Evolutionary conservation across 2,888 invertebrate species (phyloP).

Genomic region (Eugnorisma glareosa): DNA sequence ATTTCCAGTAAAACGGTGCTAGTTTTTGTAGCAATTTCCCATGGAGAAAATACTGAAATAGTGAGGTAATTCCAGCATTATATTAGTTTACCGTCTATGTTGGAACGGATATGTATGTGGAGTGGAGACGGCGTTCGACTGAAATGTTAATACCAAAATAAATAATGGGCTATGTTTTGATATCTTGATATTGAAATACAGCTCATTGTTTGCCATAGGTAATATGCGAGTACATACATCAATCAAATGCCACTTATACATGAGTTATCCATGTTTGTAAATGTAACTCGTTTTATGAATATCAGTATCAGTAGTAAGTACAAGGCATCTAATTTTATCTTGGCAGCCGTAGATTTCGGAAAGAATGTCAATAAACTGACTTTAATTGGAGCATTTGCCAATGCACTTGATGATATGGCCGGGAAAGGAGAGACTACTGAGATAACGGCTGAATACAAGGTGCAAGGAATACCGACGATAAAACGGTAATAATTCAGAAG

Average conservation of each 20-base stretch:
- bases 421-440: too few relatives aligned
- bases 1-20: conserved; percentile 19
- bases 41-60: conserved; percentile 60
- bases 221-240: conserved; percentile 14
- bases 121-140: conserved; percentile 2
- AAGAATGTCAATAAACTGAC: background rate
- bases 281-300: background rate
- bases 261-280: conserved; percentile 15
- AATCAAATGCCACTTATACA: conserved; percentile 17
- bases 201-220: conserved; percentile 28
- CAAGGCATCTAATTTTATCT: background rate
- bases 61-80: conserved; percentile 44
- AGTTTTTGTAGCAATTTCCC: conserved; percentile 58
- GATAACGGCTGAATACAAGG: too few relatives aligned
- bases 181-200: conserved; percentile 33
- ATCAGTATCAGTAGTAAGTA: conserved; percentile 11
- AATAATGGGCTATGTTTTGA: conserved; percentile 27
- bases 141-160: conserved; percentile 21
- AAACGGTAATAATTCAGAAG: too few relatives aligned
- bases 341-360: background rate
- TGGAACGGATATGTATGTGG: conserved; percentile 15
- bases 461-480: too few relatives aligned
- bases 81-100: conserved; percentile 33
- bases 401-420: too few relatives aligned
- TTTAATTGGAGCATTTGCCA: background rate